phyloP scores from a whole-genome alignment of 2,113 vertebrate species.

The Campylomormyrus numenius region DNA sequence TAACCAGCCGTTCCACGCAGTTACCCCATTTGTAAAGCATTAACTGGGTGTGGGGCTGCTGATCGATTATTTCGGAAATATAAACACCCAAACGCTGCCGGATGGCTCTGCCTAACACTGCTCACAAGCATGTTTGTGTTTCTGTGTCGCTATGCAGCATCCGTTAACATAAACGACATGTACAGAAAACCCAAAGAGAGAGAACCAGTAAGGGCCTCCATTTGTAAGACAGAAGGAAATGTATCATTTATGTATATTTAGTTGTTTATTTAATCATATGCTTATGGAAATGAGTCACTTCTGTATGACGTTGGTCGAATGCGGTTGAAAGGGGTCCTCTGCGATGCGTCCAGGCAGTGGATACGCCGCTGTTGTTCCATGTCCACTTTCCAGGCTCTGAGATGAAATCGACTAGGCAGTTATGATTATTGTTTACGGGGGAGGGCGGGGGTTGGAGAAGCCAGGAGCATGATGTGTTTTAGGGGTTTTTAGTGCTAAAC shows the following conservation, averaged over 20 bases:
- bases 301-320: not conserved
- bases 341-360: not conserved
- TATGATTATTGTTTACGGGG: too few species aligned
- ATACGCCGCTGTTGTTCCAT: not conserved
- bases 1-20: not conserved
- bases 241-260: not conserved
- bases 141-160: not conserved
- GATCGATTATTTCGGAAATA: not conserved
- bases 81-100: not conserved
- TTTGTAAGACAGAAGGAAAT: not conserved
- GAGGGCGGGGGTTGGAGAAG: too few species aligned
- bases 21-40: not conserved
- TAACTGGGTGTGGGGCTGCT: not conserved
- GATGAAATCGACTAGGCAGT: not conserved
- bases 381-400: not conserved
- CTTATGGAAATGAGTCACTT: not conserved
- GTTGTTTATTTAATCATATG: not conserved
- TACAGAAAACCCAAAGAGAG: not conserved
- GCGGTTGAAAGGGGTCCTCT: not conserved
- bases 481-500: not conserved
- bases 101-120: not conserved
- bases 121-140: not conserved
- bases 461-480: not conserved
- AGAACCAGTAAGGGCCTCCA: too few species aligned
- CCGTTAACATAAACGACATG: not conserved